Conservation (phyloP, 2,888 invertebrate genomes). For the Agrenia bidenticulata region DNA sequence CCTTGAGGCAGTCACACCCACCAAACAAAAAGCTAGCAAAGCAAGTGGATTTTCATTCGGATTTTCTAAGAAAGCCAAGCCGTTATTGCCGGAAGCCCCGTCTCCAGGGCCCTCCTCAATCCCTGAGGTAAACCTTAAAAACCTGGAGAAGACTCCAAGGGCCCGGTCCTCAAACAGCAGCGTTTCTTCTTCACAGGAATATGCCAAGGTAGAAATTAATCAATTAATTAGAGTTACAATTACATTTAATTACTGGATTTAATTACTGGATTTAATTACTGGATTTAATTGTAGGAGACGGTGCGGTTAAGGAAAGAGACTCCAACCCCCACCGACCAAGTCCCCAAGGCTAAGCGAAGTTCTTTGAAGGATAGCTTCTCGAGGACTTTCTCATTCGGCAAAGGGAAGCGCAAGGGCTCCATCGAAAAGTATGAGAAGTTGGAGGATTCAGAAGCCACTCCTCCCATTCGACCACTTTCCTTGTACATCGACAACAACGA, state of each 20-base stretch:
- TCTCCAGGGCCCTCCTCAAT: background rate
- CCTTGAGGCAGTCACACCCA: conserved; percentile 5
- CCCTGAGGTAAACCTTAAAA: too few species aligned
- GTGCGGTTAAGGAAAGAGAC: conserved; percentile 14
- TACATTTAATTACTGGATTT: too few species aligned
- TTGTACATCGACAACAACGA: conserved; percentile 33
- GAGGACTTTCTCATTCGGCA: conserved; percentile 33
- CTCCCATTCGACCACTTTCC: conserved; percentile 11
- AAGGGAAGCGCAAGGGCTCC: conserved; percentile 17
- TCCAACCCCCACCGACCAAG: background rate
- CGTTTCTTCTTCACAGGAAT: too few species aligned
- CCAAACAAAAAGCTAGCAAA: conserved; percentile 17
- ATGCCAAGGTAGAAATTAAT: too few species aligned
- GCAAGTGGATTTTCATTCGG: conserved; percentile 23
- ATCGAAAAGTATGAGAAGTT: conserved; percentile 17
- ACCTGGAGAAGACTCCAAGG: too few species aligned
- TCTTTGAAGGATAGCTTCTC: conserved; percentile 35
- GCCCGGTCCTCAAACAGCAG: too few species aligned
- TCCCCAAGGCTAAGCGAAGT: conserved; percentile 8
- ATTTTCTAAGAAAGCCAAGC: conserved; percentile 32
- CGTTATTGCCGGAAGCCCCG: background rate
- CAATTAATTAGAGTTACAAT: too few species aligned
- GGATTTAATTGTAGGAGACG: background rate
- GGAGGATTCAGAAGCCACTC: background rate
- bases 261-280: too few species aligned